Evolutionary conservation across 2,797 vertebrate genomes (phyloP), one percentile per base, ranked within the genome.

Genomic region (Chelmon rostratus): DNA sequence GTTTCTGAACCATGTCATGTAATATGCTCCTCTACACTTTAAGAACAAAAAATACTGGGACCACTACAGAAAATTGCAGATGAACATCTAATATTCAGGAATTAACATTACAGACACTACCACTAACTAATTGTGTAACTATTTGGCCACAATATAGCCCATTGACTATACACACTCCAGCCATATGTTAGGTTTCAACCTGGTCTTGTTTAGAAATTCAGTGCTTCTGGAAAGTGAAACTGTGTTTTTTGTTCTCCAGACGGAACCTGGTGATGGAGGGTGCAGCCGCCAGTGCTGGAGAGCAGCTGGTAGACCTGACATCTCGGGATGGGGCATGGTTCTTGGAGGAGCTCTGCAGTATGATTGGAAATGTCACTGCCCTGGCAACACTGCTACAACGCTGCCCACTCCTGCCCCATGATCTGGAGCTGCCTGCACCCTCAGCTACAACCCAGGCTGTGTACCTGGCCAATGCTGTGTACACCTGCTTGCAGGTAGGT

Each of bases 251-350:
- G 6, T 5, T 9, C 0, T 76, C 3, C 66, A 99, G 98, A 85
- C 95, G 97, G 6, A 99, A 98, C 87, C 92, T 99, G 81, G 98
- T 98, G 93, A 99, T 99, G 98, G 98, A 99, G 89, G 97, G 96
- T 0, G 98, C 98, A 0, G 98, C 98, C 0, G 97, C 97, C 2
- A 97, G 97, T 54, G 98, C 98, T 1, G 98, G 97, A 49, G 97
- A 99, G 77, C 98, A 99, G 59, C 95, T 99, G 76, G 96, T 99
- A 13, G 98, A 99, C 78, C 89, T 99, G 86, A 97, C 96, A 0
- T 99, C 98, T 1, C 95, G 98, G 21, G 98, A 99, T 25, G 98
- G 98, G 44, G 97, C 97, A 9, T 99, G 98, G 98, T 99, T 99
- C 89, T 86, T 99, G 89, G 98, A 99, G 85, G 98, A 99, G 93